Conservation (phyloP, 2,888 invertebrate species). For the Tachina grossa region DNA sequence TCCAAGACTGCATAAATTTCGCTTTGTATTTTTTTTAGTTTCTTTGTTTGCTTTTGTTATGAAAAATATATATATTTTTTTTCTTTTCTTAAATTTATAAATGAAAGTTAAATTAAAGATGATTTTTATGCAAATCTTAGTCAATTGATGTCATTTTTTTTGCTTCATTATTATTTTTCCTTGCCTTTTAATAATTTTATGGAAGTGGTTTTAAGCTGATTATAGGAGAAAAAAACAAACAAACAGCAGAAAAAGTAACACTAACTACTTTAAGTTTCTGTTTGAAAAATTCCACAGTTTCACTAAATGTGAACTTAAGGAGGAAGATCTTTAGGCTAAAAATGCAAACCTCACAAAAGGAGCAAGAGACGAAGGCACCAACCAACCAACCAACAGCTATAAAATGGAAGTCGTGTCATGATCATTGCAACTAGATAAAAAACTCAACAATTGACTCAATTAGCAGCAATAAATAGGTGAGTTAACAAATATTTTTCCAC, state of each 20-base stretch:
- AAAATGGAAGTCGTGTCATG: conserved; percentile 68
- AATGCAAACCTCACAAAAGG: conserved; percentile 9
- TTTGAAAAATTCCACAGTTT: conserved; percentile 60
- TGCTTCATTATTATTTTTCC: conserved; percentile 25
- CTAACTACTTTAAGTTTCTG: conserved; percentile 53
- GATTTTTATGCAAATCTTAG: conserved; percentile 69
- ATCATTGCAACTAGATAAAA: conserved; percentile 65
- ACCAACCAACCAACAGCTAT: conserved; percentile 21
- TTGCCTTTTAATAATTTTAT: conserved; percentile 66
- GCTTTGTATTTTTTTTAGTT: conserved; percentile 22
- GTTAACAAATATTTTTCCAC: conserved; percentile 70
- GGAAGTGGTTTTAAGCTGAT: conserved; percentile 60
- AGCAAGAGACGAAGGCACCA: not conserved
- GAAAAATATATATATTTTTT: not conserved
- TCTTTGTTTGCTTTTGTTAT: not conserved
- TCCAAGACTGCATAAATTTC: conserved; percentile 13
- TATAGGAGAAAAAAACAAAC: conserved; percentile 12
- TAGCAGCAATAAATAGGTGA: conserved; percentile 71
- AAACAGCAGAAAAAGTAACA: not conserved
- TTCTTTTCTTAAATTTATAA: conserved; percentile 32
- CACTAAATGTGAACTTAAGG: conserved; percentile 52
- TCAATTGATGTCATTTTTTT: conserved; percentile 64
- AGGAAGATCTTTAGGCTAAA: conserved; percentile 64
- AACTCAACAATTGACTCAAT: conserved; percentile 69
- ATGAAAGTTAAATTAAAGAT: conserved; percentile 68